Evolutionary conservation across 2,888 invertebrate genomes (phyloP).

Genomic region (Anthoptus insignis): DNA sequence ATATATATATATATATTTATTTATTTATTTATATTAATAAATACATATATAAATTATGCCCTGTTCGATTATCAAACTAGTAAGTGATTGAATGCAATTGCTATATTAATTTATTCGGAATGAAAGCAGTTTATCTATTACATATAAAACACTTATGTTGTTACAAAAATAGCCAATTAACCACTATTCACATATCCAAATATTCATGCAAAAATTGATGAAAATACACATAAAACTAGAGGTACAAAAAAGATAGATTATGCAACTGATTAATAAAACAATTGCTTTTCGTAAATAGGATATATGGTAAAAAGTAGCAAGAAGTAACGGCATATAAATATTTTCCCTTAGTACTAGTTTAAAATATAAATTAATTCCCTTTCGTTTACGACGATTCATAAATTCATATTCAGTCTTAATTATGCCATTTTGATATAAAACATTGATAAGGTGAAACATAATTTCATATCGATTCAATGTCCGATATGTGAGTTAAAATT

Average conservation of each 20-base stretch:
- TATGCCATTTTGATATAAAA: not conserved
- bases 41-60: slow-evolving; percentile 34
- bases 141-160: too few species aligned
- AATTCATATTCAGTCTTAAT: not conserved
- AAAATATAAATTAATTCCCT: not conserved
- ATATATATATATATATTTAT: too few species aligned
- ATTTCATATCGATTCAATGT: not conserved
- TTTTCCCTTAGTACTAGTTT: not conserved
- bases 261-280: too few species aligned
- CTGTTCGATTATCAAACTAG: slow-evolving; percentile 14
- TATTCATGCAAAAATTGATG: too few species aligned
- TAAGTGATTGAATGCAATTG: slow-evolving; percentile 13
- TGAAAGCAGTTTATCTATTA: too few species aligned
- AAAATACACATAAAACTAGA: too few species aligned
- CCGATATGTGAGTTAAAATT: not conserved
- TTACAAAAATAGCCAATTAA: too few species aligned
- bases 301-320: not conserved
- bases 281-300: slow-evolving; percentile 15
- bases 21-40: too few species aligned
- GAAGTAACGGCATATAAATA: slow-evolving; percentile 3
- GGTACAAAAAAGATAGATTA: too few species aligned
- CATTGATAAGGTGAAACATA: not conserved
- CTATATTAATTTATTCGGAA: too few species aligned
- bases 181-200: too few species aligned
- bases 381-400: not conserved